These are phyloP conservation scores for Limenitis camilla DNA, from an alignment of 2,888 invertebrate species.

Conservation along the genomic window DNA sequence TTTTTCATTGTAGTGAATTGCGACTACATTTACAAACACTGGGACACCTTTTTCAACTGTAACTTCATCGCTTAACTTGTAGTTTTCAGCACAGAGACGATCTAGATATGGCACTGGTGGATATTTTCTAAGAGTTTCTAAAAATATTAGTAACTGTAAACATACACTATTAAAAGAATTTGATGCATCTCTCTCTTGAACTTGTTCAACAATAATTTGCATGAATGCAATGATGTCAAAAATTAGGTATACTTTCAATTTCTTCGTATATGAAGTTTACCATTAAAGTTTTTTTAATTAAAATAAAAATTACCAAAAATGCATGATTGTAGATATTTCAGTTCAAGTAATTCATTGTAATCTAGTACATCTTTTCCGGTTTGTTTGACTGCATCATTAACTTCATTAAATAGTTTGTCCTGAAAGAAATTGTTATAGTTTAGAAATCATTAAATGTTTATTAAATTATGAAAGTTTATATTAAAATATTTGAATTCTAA, in stretches of 20 bases:
- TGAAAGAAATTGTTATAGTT: slow-evolving; percentile 23
- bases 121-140: slow-evolving; percentile 54
- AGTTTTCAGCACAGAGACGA: slow-evolving; percentile 39
- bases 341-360: slow-evolving; percentile 48
- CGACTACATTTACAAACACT: slow-evolving; percentile 47
- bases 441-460: too few relatives aligned
- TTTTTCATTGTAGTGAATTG: slow-evolving; percentile 45
- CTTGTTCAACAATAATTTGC: too few relatives aligned
- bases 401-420: slow-evolving; percentile 50
- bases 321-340: slow-evolving; percentile 50
- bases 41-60: slow-evolving; percentile 44
- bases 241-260: too few relatives aligned
- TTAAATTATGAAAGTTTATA: too few relatives aligned
- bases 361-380: slow-evolving; percentile 44
- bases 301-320: slow-evolving; percentile 37
- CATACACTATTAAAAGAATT: too few relatives aligned
- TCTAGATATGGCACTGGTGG: slow-evolving; percentile 46
- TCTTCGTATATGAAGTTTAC: too few relatives aligned
- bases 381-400: slow-evolving; percentile 37
- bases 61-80: slow-evolving; percentile 42
- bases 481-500: neutral
- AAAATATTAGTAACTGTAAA: too few relatives aligned
- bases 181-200: too few relatives aligned
- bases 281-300: neutral
- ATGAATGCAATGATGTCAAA: too few relatives aligned